Percentiles rank a stretch among this genome's conserved stretches.
Conservation (phyloP, 2,113 vertebrate genomes). For the Prinia subflava region DNA sequence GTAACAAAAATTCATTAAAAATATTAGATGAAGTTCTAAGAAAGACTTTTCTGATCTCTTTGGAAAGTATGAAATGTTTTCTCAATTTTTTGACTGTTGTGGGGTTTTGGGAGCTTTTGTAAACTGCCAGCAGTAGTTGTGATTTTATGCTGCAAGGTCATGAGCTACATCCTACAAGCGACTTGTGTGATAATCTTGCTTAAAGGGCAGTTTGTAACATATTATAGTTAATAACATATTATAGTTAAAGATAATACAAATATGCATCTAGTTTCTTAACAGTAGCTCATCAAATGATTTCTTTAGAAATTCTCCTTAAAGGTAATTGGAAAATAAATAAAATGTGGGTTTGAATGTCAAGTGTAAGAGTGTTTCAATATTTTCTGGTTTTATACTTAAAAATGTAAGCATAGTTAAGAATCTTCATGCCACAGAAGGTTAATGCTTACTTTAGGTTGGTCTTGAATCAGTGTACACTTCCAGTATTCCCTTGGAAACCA, state of each 20-base stretch:
- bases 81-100: rapidly evolving
- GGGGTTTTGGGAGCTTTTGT: neutral
- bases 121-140: neutral
- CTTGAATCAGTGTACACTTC: neutral
- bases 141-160: neutral
- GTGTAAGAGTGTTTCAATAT: neutral
- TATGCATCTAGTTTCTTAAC: neutral
- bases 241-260: neutral
- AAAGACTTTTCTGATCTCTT: neutral
- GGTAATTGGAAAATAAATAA: neutral
- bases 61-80: neutral
- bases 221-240: neutral
- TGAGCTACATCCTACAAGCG: neutral
- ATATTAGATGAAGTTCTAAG: neutral
- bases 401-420: neutral
- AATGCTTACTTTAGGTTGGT: neutral
- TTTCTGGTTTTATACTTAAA: neutral
- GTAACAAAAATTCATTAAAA: neutral
- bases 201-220: neutral
- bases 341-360: neutral
- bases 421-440: neutral
- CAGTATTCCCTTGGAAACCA: neutral
- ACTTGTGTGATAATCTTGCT: neutral
- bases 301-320: neutral
- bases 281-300: neutral